Conservation (phyloP, 1,140 invertebrate genomes). For the Platyscapa corneri region DNA sequence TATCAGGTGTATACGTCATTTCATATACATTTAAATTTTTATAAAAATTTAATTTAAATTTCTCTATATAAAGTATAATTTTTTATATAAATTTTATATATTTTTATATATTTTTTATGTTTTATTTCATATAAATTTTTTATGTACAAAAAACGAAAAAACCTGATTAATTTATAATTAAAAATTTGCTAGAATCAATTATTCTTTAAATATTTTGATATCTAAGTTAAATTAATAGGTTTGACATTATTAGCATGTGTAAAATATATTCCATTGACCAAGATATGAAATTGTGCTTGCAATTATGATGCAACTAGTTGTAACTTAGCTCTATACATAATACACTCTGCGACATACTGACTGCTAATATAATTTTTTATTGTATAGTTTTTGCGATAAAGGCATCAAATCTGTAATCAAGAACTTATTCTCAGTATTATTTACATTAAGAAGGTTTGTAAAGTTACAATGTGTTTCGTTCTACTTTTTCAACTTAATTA, state of each 20-base stretch:
- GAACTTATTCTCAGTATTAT: conserved; percentile 1
- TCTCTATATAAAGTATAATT: too few relatives aligned
- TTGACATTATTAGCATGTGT: background rate
- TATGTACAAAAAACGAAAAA: too few relatives aligned
- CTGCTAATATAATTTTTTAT: conserved; percentile 40
- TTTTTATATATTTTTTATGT: too few relatives aligned
- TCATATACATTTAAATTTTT: too few relatives aligned
- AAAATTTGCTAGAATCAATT: too few relatives aligned
- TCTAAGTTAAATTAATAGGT: background rate
- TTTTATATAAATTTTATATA: too few relatives aligned
- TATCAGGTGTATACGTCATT: too few relatives aligned
- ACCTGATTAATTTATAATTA: too few relatives aligned
- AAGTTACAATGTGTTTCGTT: conserved; percentile 10
- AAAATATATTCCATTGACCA: conserved; percentile 7
- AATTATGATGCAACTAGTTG: conserved; percentile 25
- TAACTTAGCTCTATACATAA: conserved; percentile 33
- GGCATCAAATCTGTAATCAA: conserved; percentile 10
- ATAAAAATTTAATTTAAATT: too few relatives aligned
- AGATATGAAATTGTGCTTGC: background rate
- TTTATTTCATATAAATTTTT: too few relatives aligned
- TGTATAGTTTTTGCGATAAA: background rate
- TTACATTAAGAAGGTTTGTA: background rate
- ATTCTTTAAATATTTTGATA: too few relatives aligned
- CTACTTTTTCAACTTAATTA: background rate
- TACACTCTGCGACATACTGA: conserved; percentile 40